Evolutionary conservation across 2,888 invertebrate genomes (phyloP).

Genomic region (Polietes domitor): DNA sequence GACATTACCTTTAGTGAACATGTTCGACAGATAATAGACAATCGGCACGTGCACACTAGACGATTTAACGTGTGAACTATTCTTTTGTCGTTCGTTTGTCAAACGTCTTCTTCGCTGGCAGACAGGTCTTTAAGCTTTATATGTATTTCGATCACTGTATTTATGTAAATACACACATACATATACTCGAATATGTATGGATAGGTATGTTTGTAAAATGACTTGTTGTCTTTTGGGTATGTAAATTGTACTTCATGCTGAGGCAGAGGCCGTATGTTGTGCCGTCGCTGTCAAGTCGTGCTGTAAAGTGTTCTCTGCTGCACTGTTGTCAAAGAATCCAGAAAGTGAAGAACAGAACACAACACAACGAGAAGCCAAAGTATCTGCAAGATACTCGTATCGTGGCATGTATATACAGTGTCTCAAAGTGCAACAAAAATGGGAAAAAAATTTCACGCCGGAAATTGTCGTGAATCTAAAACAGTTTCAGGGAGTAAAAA

Average conservation of each 20-base stretch:
- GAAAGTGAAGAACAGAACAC: slow-evolving; percentile 17
- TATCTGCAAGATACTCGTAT: background rate
- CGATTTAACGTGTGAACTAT: too few relatives aligned
- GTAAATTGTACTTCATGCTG: slow-evolving; percentile 26
- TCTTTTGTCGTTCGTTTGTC: too few relatives aligned
- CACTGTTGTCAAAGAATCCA: background rate
- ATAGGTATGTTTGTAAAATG: background rate
- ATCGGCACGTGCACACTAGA: too few relatives aligned
- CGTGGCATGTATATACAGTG: background rate
- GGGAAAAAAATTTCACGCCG: too few relatives aligned
- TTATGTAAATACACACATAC: background rate
- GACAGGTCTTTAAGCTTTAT: too few relatives aligned
- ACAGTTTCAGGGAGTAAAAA: too few relatives aligned
- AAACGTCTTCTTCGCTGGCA: too few relatives aligned
- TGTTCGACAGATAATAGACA: too few relatives aligned
- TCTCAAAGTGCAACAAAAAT: too few relatives aligned
- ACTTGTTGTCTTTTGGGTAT: slow-evolving; percentile 19
- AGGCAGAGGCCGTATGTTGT: background rate
- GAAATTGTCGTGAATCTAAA: too few relatives aligned
- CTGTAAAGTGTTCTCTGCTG: background rate
- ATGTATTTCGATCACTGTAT: too few relatives aligned
- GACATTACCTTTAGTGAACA: too few relatives aligned
- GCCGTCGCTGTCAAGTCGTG: background rate
- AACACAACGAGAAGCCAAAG: background rate
- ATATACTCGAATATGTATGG: background rate